Evolutionary conservation across 2,797 vertebrate species (phyloP).

Genomic region (Thaleichthys pacificus): DNA sequence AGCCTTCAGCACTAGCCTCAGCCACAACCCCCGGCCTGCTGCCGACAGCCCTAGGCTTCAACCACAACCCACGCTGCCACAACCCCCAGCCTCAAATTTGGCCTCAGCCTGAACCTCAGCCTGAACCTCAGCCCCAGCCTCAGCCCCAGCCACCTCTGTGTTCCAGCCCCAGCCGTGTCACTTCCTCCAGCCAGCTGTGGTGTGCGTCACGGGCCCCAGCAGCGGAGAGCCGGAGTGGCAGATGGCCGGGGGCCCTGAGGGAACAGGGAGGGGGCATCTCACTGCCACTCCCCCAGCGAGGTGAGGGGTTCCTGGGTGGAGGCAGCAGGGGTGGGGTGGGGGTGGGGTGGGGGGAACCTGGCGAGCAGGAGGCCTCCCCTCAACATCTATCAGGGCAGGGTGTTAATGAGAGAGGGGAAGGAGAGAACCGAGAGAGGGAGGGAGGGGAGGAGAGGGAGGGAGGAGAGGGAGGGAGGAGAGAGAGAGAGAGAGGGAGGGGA

Average conservation of each 20-base stretch:
- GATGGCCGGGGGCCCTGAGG: conserved; percentile 53
- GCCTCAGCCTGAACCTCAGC: too few relatives aligned
- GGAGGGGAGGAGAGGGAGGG: background rate
- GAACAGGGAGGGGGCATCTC: conserved; percentile 37
- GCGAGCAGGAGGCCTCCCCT: conserved; percentile 36
- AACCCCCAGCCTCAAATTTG: too few relatives aligned
- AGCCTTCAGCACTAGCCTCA: background rate
- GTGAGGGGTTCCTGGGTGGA: conserved; percentile 46
- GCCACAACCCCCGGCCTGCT: too few relatives aligned
- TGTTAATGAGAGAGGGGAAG: conserved; percentile 67
- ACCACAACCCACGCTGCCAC: too few relatives aligned
- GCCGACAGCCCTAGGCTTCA: too few relatives aligned
- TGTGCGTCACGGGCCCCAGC: conserved; percentile 17
- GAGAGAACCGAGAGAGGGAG: background rate
- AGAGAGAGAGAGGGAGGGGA: background rate
- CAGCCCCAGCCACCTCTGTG: background rate
- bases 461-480: conserved; percentile 17
- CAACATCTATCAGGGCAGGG: conserved; percentile 61
- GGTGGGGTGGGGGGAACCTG: conserved; percentile 23
- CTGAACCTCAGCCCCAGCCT: too few relatives aligned
- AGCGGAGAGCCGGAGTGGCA: conserved; percentile 37
- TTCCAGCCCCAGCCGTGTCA: conserved; percentile 9
- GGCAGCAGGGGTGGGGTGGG: conserved; percentile 45
- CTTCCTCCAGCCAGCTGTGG: conserved; percentile 23
- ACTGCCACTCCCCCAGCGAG: conserved; percentile 34